Conservation (phyloP, 2,888 invertebrate species). For the Drosophila niveifrons region DNA sequence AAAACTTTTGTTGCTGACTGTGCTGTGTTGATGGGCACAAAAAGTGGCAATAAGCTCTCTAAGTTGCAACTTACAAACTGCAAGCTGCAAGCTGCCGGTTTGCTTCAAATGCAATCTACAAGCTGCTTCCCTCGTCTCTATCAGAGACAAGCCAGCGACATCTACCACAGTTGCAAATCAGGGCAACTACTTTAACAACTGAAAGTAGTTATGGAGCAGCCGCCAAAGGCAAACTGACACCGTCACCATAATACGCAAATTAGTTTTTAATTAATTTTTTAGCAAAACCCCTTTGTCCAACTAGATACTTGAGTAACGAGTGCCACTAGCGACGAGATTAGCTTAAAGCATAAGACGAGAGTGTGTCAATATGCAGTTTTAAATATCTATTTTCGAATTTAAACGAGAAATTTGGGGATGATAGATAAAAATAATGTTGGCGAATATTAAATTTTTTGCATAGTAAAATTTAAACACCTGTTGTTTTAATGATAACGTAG, state of each 20-base stretch:
- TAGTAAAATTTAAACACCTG: background rate
- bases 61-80: background rate
- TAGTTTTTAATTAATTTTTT: constrained; percentile 62
- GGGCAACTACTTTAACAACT: constrained; percentile 43
- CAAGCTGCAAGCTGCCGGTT: background rate
- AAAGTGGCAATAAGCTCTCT: constrained; percentile 34
- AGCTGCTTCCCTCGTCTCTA: background rate
- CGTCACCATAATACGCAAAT: constrained; percentile 50
- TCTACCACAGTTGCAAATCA: constrained; percentile 31
- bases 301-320: constrained; percentile 1
- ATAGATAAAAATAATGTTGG: background rate
- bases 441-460: too few relatives aligned
- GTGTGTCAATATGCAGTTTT: background rate
- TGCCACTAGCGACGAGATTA: constrained; percentile 11
- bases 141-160: constrained; percentile 1
- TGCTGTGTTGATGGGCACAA: constrained; percentile 28
- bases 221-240: constrained; percentile 35
- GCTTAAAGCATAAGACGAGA: background rate
- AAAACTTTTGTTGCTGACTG: constrained; percentile 30
- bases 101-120: background rate
- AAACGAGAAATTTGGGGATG: background rate
- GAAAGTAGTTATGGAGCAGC: constrained; percentile 24
- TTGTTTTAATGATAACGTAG: background rate
- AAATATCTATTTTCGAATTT: background rate
- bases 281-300: constrained; percentile 29